A percentile compares a stretch with the other conserved stretches of the same genome.
phyloP scores from a whole-genome alignment of 2,113 vertebrate genomes.

The Electrona antarctica region DNA sequence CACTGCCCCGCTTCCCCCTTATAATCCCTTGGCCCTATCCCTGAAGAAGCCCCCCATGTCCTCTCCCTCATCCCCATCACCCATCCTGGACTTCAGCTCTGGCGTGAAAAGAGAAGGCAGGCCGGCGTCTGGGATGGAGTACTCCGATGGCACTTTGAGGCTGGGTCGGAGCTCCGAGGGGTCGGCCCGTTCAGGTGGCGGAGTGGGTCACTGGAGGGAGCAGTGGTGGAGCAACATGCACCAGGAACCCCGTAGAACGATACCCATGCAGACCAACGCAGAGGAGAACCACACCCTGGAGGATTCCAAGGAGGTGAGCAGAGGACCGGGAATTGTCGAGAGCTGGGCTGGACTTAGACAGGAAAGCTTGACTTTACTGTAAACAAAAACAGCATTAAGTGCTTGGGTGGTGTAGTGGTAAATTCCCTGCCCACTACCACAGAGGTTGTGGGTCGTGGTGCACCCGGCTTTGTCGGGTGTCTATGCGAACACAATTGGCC shows the following conservation, averaged over 20 bases:
- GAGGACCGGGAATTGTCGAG: neutral
- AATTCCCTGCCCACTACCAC: no score
- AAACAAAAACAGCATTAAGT: no score
- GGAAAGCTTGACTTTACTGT: neutral
- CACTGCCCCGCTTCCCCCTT: conserved; percentile 84
- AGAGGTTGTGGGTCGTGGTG: no score
- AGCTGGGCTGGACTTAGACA: neutral
- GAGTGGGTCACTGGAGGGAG: conserved; percentile 88
- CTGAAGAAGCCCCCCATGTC: conserved; percentile 88
- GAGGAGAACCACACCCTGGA: conserved; percentile 83
- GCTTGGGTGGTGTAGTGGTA: no score
- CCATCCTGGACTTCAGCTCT: conserved; percentile 83
- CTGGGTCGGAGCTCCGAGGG: conserved; percentile 82
- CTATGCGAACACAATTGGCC: no score
- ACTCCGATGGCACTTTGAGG: conserved; percentile 78
- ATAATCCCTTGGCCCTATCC: conserved; percentile 87
- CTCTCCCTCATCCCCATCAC: conserved; percentile 76
- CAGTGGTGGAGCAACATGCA: conserved; percentile 93
- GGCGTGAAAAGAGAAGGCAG: conserved; percentile 86
- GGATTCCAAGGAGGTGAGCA: conserved; percentile 81
- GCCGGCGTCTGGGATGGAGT: conserved; percentile 78
- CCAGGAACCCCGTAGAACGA: conserved; percentile 80
- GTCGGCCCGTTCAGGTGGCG: conserved; percentile 68
- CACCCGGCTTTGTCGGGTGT: no score
- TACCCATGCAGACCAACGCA: conserved; percentile 71